Evolutionary conservation across 1,140 invertebrate species (phyloP).

Genomic region (Bilobella aurantiaca): DNA sequence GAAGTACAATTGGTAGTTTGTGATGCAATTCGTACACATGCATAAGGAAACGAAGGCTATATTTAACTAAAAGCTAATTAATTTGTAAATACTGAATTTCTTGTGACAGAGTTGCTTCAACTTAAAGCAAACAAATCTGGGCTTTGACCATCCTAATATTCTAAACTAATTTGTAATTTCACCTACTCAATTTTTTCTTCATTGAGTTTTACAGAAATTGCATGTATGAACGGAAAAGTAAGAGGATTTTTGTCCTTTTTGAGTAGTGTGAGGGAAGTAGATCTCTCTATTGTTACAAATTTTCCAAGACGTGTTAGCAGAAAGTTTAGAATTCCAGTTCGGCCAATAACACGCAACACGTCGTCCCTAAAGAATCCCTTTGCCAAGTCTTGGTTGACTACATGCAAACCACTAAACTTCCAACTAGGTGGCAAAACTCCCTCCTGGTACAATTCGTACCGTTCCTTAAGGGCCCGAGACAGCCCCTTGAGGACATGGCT

Average conservation of each 20-base stretch:
- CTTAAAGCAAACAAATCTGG: no score
- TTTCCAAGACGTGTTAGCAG: not conserved
- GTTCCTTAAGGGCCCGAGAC: not conserved
- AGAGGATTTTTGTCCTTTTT: not conserved
- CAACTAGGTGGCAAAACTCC: not conserved
- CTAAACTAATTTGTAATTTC: not conserved
- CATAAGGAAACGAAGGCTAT: no score
- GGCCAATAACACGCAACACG: not conserved
- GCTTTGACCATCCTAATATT: not conserved
- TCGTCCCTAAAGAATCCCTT: not conserved
- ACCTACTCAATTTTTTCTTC: not conserved
- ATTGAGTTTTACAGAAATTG: not conserved
- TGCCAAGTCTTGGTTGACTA: not conserved
- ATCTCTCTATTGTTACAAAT: not conserved
- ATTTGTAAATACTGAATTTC: no score
- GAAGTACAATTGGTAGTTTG: no score
- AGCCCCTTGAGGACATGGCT: not conserved
- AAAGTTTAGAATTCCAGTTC: not conserved
- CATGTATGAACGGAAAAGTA: not conserved
- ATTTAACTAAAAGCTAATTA: no score
- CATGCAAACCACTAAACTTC: not conserved
- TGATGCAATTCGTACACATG: no score
- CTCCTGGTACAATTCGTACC: not conserved
- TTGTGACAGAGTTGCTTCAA: no score
- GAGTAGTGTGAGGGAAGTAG: not conserved